Evolutionary conservation across 2,113 vertebrate genomes (phyloP), one percentile per base, ranked within the genome.

Genomic region (Aegithalos caudatus): DNA sequence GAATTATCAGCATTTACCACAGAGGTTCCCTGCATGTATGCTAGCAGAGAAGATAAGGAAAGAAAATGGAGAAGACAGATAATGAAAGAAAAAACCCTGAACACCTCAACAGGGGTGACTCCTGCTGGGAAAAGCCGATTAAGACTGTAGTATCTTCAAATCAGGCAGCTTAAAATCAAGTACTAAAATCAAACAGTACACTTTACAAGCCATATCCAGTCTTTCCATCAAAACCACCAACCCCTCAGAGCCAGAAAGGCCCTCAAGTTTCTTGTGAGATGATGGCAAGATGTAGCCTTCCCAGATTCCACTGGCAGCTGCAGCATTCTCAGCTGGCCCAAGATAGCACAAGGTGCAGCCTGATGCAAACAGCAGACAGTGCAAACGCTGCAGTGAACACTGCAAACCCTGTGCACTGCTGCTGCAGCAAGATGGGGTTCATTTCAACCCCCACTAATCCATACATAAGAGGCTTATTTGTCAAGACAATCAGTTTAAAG

Each of bases 161-260:
- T 89, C 84, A 93, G 44, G 80, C 88, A 69, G 47, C 61, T 95
- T 92, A 77, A 88, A 89, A 96, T 91, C 33, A 89, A 94, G 86
- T n/a, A 56, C 40, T 65, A n/a, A 65, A 56, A 47, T 25, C 60
- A 65, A 65, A 65, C 25, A n/a, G 80, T 95, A 53, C 51, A 58
- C 53, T 95, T 90, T 42, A 85, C 42, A 86, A 74, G 65, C 74
- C 88, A 80, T 74, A 80, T 35, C 74, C 40, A 93, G 23, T 31
- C 53, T 56, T 90, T 81, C 60, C 69, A 97, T n/a, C 65, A 85
- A 76, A 97, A 92, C 42, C 66, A 97, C 48, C 40, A 90, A 54
- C 1, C 28, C 90, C 81, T 51, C 40, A 83, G 83, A 62, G 81
- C 27, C 84, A 84, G 64, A 81, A 81, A 92, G 85, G 67, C 33